Evolutionary conservation across 2,888 invertebrate genomes (phyloP), one percentile per base, ranked within the genome.

Genomic region (Loripinus fragilis): DNA sequence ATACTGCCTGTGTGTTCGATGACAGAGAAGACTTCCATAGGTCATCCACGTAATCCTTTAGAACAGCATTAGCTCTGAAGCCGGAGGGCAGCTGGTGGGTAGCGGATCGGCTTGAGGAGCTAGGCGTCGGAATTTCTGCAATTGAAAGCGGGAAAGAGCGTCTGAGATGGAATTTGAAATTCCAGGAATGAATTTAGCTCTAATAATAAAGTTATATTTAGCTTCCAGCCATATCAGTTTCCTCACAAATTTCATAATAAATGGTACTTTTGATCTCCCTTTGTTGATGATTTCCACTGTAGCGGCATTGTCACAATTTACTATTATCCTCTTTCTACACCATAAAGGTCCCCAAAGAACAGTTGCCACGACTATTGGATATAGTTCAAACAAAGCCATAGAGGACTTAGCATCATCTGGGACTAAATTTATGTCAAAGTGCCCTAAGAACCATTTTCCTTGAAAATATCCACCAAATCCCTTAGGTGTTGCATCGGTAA

Each of bases 51-150:
- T 25, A 20, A 25, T 60, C 8, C 17, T 60, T 23, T 17, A 60
- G 33, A 60, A 60, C 33, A 60, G 3, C 60, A 60, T 60, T 17
- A 60, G 60, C 10, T 60, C 60, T 60, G 60, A 60, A 60, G 60
- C 60, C 33, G 30, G 60, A 10, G 33, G 60, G 60, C 60, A 60
- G 17, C 28, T 25, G 23, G 60, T 60, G 10, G 60, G 33, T 17
- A 2, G 7, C 17, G 2, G 2, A 33, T 60, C 60, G 5, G 60
- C 30, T 33, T 60, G 60, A 17, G 60, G 60, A 1, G 33, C 60
- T 17, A 60, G 33, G 33, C 30, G 60, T 35, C 68, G 48, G 33
- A 60, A 60, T 20, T 3, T 60, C 33, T 30, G 23, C 17, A 60
- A n/a, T n/a, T 38, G 38, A 38, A 38, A 38, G 5, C 38, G 12